Percentiles rank a stretch among this genome's conserved stretches.
Conservation (phyloP, 2,888 invertebrate species). For the Chouioia cunea region DNA sequence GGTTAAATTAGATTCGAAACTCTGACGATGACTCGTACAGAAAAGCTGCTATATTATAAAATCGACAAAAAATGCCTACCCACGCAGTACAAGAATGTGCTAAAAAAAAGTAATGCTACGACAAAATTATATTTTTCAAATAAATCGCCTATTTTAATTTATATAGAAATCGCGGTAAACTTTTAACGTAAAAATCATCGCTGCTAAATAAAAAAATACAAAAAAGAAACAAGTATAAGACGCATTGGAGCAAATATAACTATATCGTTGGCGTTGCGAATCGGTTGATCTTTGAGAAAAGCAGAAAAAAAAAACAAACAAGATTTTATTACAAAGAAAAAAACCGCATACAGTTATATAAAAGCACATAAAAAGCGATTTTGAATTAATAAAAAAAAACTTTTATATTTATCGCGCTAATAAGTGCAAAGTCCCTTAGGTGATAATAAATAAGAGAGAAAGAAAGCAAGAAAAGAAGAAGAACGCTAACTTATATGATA, state of each 20-base stretch:
- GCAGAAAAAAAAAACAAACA: slow-evolving; percentile 1
- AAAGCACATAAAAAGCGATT: slow-evolving; percentile 14
- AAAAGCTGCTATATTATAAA: no score
- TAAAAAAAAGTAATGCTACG: slow-evolving; percentile 10
- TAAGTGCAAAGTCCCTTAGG: slow-evolving; percentile 50
- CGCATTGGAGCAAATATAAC: not conserved
- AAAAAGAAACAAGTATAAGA: no score
- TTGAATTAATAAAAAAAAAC: slow-evolving; percentile 37
- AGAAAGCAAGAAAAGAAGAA: no score
- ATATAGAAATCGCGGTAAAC: slow-evolving; percentile 17
- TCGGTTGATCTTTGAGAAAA: not conserved
- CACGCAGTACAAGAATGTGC: slow-evolving; percentile 5
- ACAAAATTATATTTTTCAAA: slow-evolving; percentile 6
- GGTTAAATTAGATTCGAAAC: slow-evolving; percentile 21
- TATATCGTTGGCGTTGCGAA: slow-evolving; percentile 6
- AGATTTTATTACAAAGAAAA: slow-evolving; percentile 1
- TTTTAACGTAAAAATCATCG: slow-evolving; percentile 5
- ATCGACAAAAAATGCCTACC: not conserved
- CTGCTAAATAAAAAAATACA: no score
- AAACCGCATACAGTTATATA: not conserved
- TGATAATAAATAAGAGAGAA: slow-evolving; percentile 47
- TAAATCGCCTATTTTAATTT: slow-evolving; percentile 1
- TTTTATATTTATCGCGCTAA: slow-evolving; percentile 52
- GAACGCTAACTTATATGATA: slow-evolving; percentile 56
- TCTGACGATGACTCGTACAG: slow-evolving; percentile 7